phyloP scores from a whole-genome alignment of 1,140 invertebrate species.

The Caenorhabditis tropicalis region DNA sequence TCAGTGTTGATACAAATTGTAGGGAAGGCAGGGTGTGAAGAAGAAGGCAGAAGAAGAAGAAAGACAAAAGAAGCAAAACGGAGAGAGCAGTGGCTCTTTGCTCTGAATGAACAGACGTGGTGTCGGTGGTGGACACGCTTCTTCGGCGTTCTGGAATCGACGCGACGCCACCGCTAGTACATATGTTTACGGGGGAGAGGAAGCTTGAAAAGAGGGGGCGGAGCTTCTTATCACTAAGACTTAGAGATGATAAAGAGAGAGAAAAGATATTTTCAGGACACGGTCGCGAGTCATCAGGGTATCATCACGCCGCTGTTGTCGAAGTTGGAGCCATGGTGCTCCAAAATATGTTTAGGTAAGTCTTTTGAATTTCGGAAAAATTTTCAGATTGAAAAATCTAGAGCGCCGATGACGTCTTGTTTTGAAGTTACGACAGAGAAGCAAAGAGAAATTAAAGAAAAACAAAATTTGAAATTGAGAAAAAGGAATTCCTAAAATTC shows the following conservation, averaged over 20 bases:
- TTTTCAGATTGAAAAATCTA: too few species aligned
- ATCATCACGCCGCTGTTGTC: slow-evolving; percentile 69
- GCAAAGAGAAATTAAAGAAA: too few species aligned
- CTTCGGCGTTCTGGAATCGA: slow-evolving; percentile 35
- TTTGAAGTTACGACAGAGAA: too few species aligned
- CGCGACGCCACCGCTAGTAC: slow-evolving; percentile 8
- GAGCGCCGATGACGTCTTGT: neutral
- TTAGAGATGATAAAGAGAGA: neutral
- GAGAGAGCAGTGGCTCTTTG: slow-evolving; percentile 30
- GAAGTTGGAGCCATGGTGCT: slow-evolving; percentile 72
- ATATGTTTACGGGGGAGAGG: neutral
- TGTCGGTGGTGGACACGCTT: slow-evolving; percentile 32
- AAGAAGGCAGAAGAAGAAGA: neutral
- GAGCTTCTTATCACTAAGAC: neutral
- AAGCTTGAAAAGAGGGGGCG: slow-evolving; percentile 10
- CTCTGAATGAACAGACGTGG: slow-evolving; percentile 44
- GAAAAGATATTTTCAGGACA: slow-evolving; percentile 60
- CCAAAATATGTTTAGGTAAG: slow-evolving; percentile 68
- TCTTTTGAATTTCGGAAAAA: neutral
- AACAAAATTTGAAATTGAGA: too few species aligned
- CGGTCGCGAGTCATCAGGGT: slow-evolving; percentile 67
- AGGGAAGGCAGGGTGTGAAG: neutral
- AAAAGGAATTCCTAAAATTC: too few species aligned
- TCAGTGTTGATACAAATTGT: slow-evolving; percentile 36
- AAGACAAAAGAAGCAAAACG: slow-evolving; percentile 3